These are phyloP conservation scores for Sialia sialis DNA, from an alignment of 2,113 vertebrate genomes.

Conservation along the genomic window DNA sequence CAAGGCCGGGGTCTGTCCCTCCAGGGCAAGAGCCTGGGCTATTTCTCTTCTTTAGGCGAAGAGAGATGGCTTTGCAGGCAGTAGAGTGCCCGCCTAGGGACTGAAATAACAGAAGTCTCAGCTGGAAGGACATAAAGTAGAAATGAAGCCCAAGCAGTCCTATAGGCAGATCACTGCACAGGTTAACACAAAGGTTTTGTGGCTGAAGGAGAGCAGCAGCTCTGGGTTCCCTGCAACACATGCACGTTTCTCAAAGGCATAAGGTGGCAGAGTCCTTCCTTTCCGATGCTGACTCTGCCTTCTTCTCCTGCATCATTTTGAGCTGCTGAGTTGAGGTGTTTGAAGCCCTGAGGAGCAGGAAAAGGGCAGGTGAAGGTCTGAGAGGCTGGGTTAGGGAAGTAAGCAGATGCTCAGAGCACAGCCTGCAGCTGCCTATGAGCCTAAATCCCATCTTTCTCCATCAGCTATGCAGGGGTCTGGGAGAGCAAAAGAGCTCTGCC, in stretches of 20 bases:
- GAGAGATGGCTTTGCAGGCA: not conserved
- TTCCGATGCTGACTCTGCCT: not conserved
- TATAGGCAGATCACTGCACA: not conserved
- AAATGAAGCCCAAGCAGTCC: not conserved
- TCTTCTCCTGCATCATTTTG: not conserved
- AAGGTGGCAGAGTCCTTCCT: not conserved
- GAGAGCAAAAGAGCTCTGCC: not conserved
- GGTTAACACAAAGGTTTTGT: not conserved
- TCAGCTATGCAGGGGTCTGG: not conserved
- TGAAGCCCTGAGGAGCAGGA: not conserved
- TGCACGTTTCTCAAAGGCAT: not conserved
- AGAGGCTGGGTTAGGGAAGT: not conserved
- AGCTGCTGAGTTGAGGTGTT: not conserved
- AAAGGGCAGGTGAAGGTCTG: not conserved
- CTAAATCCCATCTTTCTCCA: not conserved
- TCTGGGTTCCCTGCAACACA: accelerated
- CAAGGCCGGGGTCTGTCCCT: not conserved
- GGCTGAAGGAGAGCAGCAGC: not conserved
- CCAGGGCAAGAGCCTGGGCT: not conserved
- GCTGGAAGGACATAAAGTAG: not conserved
- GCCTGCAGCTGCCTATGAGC: accelerated
- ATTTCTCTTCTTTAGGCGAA: not conserved
- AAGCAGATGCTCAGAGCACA: accelerated
- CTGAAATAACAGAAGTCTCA: not conserved
- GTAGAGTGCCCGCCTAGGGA: not conserved